Evolutionary conservation across 2,797 vertebrate species (phyloP).

Genomic region (Neosilurus mollespiculum): DNA sequence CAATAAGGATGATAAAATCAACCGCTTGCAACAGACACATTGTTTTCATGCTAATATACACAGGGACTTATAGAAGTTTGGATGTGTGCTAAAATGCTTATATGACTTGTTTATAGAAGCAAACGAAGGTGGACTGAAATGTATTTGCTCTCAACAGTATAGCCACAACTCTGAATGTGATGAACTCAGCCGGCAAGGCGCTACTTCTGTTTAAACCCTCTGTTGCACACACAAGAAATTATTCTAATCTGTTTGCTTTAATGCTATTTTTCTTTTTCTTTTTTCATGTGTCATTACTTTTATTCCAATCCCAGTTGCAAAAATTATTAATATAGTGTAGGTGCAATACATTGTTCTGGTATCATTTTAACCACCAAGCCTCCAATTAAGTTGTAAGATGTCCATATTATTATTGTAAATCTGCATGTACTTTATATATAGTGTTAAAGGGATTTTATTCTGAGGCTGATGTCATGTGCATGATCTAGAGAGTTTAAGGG

Average conservation of each 20-base stretch:
- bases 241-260: background rate
- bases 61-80: background rate
- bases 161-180: background rate
- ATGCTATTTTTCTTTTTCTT: background rate
- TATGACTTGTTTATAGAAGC: background rate
- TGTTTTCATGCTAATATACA: background rate
- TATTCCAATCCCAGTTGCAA: background rate
- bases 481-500: slow-evolving; percentile 32
- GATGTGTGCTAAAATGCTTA: background rate
- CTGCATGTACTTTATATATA: background rate
- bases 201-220: background rate
- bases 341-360: background rate
- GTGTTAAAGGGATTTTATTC: slow-evolving; percentile 21
- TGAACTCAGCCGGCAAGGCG: background rate
- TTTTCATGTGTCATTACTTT: slow-evolving; percentile 12
- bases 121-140: background rate
- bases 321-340: background rate
- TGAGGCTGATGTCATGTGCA: slow-evolving; percentile 46
- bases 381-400: background rate
- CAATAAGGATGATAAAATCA: background rate
- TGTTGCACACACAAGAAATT: background rate
- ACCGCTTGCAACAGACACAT: background rate
- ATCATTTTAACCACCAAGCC: slow-evolving; percentile 4
- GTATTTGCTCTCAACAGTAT: background rate
- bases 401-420: background rate